Conservation (phyloP, 2,888 invertebrate genomes). For the Ornithoptera alexandrae region DNA sequence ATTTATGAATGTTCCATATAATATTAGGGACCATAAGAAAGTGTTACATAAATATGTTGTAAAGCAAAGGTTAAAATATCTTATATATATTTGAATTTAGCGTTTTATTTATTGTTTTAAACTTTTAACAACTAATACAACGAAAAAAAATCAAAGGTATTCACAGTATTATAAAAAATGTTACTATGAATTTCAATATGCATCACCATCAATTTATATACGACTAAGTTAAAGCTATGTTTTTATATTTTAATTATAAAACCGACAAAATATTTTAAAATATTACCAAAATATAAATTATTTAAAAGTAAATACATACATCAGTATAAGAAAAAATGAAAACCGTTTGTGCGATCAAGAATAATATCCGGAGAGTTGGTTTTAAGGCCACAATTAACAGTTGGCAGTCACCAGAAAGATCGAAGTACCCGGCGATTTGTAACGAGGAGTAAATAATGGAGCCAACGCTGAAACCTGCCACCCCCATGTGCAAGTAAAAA, state of each 20-base stretch:
- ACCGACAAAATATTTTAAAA: not conserved
- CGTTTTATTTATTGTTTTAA: not conserved
- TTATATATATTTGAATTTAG: not conserved
- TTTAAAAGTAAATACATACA: slow-evolving; percentile 60
- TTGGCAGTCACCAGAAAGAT: slow-evolving; percentile 81
- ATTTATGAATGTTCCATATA: not conserved
- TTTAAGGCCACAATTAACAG: slow-evolving; percentile 81
- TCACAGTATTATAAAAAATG: not conserved
- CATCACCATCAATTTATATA: too few relatives aligned
- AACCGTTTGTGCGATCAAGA: slow-evolving; percentile 84
- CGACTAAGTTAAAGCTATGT: too few relatives aligned
- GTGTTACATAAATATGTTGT: too few relatives aligned
- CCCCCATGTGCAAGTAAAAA: slow-evolving; percentile 82
- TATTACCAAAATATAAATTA: not conserved
- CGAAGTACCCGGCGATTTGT: slow-evolving; percentile 85
- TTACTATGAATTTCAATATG: too few relatives aligned
- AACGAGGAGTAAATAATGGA: slow-evolving; percentile 86
- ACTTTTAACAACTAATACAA: too few relatives aligned
- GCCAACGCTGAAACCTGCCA: slow-evolving; percentile 84
- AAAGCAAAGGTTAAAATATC: not conserved
- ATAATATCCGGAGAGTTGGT: slow-evolving; percentile 81
- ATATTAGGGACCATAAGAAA: not conserved
- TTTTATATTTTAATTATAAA: too few relatives aligned
- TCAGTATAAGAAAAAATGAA: slow-evolving; percentile 86
- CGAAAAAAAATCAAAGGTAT: not conserved